Evolutionary conservation across 1,140 invertebrate genomes (phyloP).

Genomic region (Drosophila trapezifrons): DNA sequence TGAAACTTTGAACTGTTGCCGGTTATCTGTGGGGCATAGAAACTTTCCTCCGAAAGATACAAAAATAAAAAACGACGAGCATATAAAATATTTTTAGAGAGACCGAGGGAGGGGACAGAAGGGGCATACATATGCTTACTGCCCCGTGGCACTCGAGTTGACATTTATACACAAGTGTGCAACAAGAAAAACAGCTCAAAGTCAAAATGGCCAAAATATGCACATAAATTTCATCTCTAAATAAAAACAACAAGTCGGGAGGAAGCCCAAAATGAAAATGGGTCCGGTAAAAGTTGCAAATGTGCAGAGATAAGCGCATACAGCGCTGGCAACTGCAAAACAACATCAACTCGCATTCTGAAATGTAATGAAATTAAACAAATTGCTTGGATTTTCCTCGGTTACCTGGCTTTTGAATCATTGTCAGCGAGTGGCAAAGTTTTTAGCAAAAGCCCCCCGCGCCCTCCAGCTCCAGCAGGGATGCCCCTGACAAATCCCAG

Average conservation of each 20-base stretch:
- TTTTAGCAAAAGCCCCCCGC: conserved; percentile 14
- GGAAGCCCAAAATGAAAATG: conserved; percentile 24
- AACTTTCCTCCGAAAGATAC: conserved; percentile 43
- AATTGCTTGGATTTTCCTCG: conserved; percentile 62
- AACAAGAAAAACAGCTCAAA: conserved; percentile 60
- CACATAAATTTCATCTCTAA: conserved; percentile 69
- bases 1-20: conserved; percentile 75
- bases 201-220: conserved; percentile 72
- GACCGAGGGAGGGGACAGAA: conserved; percentile 4
- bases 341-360: conserved; percentile 40
- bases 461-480: conserved; percentile 9
- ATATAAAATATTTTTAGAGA: conserved; percentile 24
- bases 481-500: conserved; percentile 57
- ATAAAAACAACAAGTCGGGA: conserved; percentile 35
- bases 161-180: conserved; percentile 53
- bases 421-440: conserved; percentile 64
- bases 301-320: conserved; percentile 68
- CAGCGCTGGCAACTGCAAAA: conserved; percentile 30
- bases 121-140: conserved; percentile 36
- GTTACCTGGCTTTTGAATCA: conserved; percentile 47
- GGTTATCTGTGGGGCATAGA: conserved; percentile 60
- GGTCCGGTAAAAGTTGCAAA: conserved; percentile 59
- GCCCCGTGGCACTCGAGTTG: conserved; percentile 47
- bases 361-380: conserved; percentile 74
- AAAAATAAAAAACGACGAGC: conserved; percentile 23